Percentiles rank a stretch among this genome's conserved stretches.
Evolutionary conservation across 2,888 invertebrate genomes (phyloP).

Genomic region (Napeogenes inachia): DNA sequence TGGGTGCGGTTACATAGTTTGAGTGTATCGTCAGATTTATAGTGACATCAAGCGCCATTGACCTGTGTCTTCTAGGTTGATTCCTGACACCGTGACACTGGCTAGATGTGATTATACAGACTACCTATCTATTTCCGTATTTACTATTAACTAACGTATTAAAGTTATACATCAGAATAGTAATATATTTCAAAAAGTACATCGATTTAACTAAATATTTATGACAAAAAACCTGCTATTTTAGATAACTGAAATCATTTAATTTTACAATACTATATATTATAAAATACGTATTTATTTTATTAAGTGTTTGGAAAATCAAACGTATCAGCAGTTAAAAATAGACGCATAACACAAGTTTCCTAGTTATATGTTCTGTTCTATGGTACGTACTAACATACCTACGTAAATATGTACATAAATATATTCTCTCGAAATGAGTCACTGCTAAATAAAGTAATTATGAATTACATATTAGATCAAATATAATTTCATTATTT

Average conservation of each 20-base stretch:
- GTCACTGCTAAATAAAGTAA: slow-evolving; percentile 11
- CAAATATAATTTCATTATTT: neutral
- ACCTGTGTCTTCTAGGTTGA: slow-evolving; percentile 41
- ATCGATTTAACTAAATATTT: too few relatives aligned
- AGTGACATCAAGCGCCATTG: slow-evolving; percentile 66
- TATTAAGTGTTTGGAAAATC: too few relatives aligned
- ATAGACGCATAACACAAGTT: too few relatives aligned
- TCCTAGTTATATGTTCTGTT: neutral
- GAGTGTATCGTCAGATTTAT: slow-evolving; percentile 35
- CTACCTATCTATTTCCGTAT: neutral
- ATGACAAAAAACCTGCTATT: too few relatives aligned
- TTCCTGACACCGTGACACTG: slow-evolving; percentile 17
- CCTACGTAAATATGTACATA: neutral
- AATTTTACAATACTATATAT: too few relatives aligned
- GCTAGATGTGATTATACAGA: neutral
- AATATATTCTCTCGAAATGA: neutral
- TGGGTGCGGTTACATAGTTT: slow-evolving; percentile 31
- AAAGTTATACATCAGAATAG: too few relatives aligned
- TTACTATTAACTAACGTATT: too few relatives aligned
- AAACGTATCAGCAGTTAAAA: too few relatives aligned
- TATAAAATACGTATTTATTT: too few relatives aligned
- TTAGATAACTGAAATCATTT: too few relatives aligned
- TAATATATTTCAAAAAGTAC: too few relatives aligned
- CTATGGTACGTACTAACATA: neutral
- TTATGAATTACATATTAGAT: slow-evolving; percentile 1